Evolutionary conservation across 2,797 vertebrate species (phyloP), one percentile per base, ranked within the genome.

Genomic region (Otolemur crassicaudatus): DNA sequence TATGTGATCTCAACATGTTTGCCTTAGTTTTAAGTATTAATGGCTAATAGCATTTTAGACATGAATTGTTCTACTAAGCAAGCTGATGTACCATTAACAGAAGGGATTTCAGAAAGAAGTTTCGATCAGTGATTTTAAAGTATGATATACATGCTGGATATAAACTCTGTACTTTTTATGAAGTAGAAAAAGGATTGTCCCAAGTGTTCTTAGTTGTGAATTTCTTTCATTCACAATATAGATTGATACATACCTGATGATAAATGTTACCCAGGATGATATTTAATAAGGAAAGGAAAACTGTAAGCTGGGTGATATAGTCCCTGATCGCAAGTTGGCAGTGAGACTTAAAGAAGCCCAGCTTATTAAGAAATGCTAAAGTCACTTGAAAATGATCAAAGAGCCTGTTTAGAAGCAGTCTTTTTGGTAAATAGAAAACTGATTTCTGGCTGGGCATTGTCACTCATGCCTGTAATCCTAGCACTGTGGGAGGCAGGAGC

Each of bases 121-220:
- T 95, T 96, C 90, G 40, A 81, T 94, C 37, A 43, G 5, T 67
- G 20, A 12, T 77, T 91, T 87, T 60, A 87, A 94, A 90, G 25
- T 90, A 1, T 37, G 20, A 80, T 67, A 3, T 7, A 87, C 16
- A 27, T 70, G 13, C 37, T 82, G 12, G 11, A 43, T 61, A 77
- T 83, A 93, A 91, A 69, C n/a, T 91, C 31, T 29, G 10, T 76
- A 29, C 34, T 27, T 91, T 83, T 79, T 16, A 1, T 91, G 40
- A 61, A 72, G 9, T 81, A 40, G 3, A 82, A 72, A 82, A 89
- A 93, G 17, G 12, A 29, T 82, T 87, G 72, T 88, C 53, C 92
- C 88, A 75, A 60, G 29, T 81, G 2, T 86, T 91, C 73, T 86
- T 92, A 60, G 40, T 40, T 88, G 19, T 88, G 14, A 22, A 67